Percentiles rank a stretch among this genome's conserved stretches.
Conservation (phyloP, 92 coral and sea anemone genomes). For the Anthopleura xanthogrammica region DNA sequence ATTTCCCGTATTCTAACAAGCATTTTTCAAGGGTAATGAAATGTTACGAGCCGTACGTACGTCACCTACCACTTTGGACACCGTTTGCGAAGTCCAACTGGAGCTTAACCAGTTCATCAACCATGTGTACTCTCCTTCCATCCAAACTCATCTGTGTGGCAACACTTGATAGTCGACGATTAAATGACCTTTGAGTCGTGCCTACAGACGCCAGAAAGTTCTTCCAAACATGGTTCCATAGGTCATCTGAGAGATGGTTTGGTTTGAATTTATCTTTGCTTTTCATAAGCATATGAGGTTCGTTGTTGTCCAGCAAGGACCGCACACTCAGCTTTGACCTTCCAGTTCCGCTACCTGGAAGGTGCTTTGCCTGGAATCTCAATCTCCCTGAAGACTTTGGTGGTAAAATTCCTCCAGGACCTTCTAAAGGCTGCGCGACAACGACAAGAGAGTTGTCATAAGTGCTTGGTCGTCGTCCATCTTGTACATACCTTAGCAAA, state of each 20-base stretch:
- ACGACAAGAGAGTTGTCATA: constrained; percentile 39
- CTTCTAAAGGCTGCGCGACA: constrained; percentile 62
- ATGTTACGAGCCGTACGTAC: not conserved
- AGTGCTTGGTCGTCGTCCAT: constrained; percentile 20
- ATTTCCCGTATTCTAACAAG: too few species aligned
- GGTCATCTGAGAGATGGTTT: constrained; percentile 28
- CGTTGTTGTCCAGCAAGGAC: constrained; percentile 24
- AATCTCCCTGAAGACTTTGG: constrained; percentile 59
- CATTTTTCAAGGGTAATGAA: not conserved
- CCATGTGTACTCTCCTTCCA: constrained; percentile 55
- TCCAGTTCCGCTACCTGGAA: constrained; percentile 15
- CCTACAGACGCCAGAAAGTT: constrained; percentile 71
- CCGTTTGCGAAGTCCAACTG: constrained; percentile 74
- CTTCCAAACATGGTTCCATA: constrained; percentile 75
- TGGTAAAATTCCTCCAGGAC: constrained; percentile 74
- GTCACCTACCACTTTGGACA: constrained; percentile 46
- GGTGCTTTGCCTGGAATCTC: constrained; percentile 37
- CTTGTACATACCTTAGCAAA: constrained; percentile 38
- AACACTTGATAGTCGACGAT: constrained; percentile 48
- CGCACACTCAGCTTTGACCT: constrained; percentile 33
- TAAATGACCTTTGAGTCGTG: constrained; percentile 52
- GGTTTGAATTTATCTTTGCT: constrained; percentile 66
- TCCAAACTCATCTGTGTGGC: constrained; percentile 55
- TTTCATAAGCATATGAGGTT: constrained; percentile 59
- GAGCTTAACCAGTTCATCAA: constrained; percentile 55